These are phyloP conservation scores for Poeciliopsis prolifica DNA, from an alignment of 2,113 vertebrate genomes.

Conservation along the genomic window DNA sequence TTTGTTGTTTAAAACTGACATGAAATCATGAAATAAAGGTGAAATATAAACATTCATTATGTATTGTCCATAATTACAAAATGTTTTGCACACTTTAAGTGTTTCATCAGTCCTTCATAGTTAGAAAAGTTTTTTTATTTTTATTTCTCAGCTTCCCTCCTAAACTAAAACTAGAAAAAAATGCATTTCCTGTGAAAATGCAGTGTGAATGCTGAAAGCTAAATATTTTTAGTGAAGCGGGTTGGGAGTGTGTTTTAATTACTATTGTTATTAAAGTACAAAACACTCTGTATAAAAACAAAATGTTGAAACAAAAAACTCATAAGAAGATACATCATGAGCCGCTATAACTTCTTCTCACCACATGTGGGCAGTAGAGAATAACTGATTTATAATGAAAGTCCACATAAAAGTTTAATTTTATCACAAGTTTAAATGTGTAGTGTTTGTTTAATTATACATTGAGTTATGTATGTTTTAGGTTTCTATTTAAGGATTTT, in stretches of 20 bases:
- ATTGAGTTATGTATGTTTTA: neutral
- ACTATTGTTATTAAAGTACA: no score
- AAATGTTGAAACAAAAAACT: neutral
- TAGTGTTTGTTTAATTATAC: neutral
- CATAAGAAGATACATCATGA: neutral
- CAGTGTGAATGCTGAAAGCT: no score
- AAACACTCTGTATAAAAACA: neutral
- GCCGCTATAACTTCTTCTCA: constrained; percentile 3
- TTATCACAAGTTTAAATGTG: neutral
- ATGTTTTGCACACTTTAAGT: neutral
- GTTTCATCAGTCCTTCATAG: neutral
- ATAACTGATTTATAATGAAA: constrained; percentile 11
- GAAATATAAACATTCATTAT: constrained; percentile 4
- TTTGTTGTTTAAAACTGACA: constrained; percentile 75
- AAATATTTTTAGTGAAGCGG: no score
- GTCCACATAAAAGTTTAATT: neutral
- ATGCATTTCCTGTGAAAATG: no score
- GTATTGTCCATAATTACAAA: constrained; percentile 1
- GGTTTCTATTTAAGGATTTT: no score
- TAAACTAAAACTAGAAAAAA: no score
- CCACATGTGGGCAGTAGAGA: constrained; percentile 68
- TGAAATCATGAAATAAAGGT: constrained; percentile 72
- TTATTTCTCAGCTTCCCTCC: no score
- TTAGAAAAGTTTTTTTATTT: no score
- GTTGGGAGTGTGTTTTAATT: no score